Base-by-base conservation (phyloP, 2,797 vertebrate genomes). In the Mormyrus hasselquistii region DNA sequence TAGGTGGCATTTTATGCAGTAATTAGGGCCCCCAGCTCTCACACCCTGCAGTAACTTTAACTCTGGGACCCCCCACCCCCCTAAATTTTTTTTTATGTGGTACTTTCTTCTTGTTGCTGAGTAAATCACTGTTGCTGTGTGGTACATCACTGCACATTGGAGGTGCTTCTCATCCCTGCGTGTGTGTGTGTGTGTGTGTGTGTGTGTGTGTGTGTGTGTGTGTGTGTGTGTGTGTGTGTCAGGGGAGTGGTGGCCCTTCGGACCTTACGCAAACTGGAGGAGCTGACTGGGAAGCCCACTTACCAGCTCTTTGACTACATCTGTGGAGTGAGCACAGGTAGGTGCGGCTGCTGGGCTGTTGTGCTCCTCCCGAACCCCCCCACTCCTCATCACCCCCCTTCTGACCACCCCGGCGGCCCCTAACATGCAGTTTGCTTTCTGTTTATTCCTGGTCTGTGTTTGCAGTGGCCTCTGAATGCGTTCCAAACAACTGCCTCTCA, bases 261-360 rank as follows among this genome's bases (percentile, higher is more conserved):
- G 92, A 97, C 97, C 50, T 95, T 99, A n/a, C 94, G 96, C 69
- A 97, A 97, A 92, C 93, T 99, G 88, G 96, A 99, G 93, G 96
- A 96, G 89, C 93, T 99, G 90, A 99, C 98, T 10, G 98, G 98
- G 83, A 98, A 98, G 92, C 97, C 95, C 0, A 90, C 99, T 94
- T 96, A 98, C 94, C 96, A 99, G 91, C 96, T 99, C 88, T 99
- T 99, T 89, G 98, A 99, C 95, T 99, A 99, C 92, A 98, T 99
- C 93, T 99, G 98, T 91, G 98, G 98, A 38, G 98, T 99, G 91
- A 99, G 98, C 95, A 99, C 98, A 95, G 98, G 98, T 98, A 95
- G 49, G 65, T n/a, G 25, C 22, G 25, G 59, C 2, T 0, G 59
- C 22, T 65, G 22, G 62, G 62, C 22, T 65, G 22, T 3, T 65